Evolutionary conservation across 2,113 vertebrate species (phyloP), one percentile per base, ranked within the genome.

Genomic region (Diglossa brunneiventris): DNA sequence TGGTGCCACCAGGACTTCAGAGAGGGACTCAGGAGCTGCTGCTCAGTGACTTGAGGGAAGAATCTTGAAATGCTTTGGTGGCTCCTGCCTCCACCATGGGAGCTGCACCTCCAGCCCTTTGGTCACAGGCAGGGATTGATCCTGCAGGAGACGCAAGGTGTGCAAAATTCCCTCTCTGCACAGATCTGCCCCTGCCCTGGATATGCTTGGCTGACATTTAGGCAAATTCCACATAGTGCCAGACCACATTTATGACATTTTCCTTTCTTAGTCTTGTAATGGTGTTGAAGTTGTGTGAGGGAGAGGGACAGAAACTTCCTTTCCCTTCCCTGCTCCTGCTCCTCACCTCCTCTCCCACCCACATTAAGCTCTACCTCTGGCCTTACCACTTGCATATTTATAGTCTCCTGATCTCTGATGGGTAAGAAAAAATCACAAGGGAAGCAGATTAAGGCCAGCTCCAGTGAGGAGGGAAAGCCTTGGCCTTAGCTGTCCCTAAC

Each of bases 241-340:
- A 90, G 64, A 80, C 58, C 41, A 55, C 39, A 6, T 41, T 41
- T 55, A 33, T 80, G 47, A 24, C 16, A 7, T 69, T 81, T 75
- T 59, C 35, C 11, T 63, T 94, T 61, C 49, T 77, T 53, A 27
- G 11, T 92, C 46, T 50, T 62, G 33, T n/a, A n/a, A 17, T 20
- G 47, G 20, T 0, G 0, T 31, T 44, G 49, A 76, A 63, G 22
- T 35, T 39, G 53, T 58, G 10, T 74, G 59, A 67, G 24, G 70
- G 66, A 76, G 31, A 62, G 47, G 30, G 30, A 17, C 16, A 3
- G 42, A 58, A 80, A 30, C 11, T 30, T 62, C 53, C 23, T 0
- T 0, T 52, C 50, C 49, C 18, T 74, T 67, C 27, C 26, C 20
- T 0, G 0, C 13, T 18, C 28, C 14, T 2, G 1, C 44, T 70